A percentile compares a stretch with the other conserved stretches of the same genome.
phyloP scores from a whole-genome alignment of 2,113 vertebrate genomes.

The Gadus chalcogrammus region DNA sequence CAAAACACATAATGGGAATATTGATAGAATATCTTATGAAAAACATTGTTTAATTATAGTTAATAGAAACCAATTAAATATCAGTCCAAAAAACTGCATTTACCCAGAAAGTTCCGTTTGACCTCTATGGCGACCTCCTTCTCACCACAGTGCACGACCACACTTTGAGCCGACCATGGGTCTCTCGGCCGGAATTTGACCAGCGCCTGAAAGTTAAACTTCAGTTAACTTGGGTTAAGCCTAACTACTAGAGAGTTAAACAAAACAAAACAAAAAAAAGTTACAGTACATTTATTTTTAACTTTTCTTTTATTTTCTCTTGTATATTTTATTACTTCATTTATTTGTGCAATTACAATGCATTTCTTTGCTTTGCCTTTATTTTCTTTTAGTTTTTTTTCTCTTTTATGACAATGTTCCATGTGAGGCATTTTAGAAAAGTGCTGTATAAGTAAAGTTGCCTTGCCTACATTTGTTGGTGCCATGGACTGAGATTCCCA shows the following conservation, averaged over 20 bases:
- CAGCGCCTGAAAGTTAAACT: constrained; percentile 26
- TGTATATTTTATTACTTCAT: too few species aligned
- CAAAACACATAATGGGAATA: background rate
- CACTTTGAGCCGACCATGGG: constrained; percentile 34
- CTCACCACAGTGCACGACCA: constrained; percentile 50
- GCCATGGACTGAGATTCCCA: constrained; percentile 20
- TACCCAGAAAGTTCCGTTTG: constrained; percentile 62
- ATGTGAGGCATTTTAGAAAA: too few species aligned
- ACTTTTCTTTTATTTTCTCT: too few species aligned
- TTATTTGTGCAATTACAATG: too few species aligned
- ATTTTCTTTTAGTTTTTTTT: too few species aligned
- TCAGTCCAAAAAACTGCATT: constrained; percentile 18
- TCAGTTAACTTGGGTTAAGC: background rate
- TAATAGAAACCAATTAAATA: background rate
- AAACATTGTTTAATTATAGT: background rate
- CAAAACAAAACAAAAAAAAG: background rate
- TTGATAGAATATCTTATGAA: too few species aligned
- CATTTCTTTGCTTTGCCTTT: too few species aligned
- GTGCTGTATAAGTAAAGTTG: too few species aligned
- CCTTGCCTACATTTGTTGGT: too few species aligned
- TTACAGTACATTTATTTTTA: too few species aligned
- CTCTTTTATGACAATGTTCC: too few species aligned
- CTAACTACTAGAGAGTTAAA: background rate
- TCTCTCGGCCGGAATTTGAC: constrained; percentile 15
- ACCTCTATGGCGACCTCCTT: constrained; percentile 44